Conservation (phyloP, 2,797 vertebrate species). For the Mycteria americana region DNA sequence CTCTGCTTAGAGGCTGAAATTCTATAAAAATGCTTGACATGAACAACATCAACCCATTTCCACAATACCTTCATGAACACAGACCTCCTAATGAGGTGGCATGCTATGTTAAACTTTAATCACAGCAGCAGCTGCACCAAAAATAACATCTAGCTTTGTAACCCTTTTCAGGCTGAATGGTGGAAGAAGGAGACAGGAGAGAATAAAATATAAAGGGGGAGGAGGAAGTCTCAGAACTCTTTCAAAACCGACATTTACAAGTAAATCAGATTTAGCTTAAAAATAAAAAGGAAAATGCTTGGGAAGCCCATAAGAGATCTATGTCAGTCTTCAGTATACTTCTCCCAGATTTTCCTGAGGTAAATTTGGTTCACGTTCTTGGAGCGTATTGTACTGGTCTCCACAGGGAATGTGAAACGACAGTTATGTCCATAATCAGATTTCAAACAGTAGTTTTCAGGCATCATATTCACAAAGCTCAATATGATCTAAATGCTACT, state of each 20-base stretch:
- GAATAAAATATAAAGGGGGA: neutral
- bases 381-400: neutral
- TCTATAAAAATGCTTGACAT: neutral
- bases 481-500: neutral
- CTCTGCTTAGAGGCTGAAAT: neutral
- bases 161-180: neutral
- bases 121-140: neutral
- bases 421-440: neutral
- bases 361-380: neutral
- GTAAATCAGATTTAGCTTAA: neutral
- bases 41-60: neutral
- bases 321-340: neutral
- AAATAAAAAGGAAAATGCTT: neutral
- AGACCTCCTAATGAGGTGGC: neutral
- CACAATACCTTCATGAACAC: neutral
- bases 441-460: neutral
- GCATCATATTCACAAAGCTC: neutral
- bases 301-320: neutral
- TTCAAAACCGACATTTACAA: neutral
- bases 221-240: neutral
- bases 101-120: neutral
- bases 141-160: neutral
- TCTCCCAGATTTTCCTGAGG: neutral
- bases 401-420: neutral
- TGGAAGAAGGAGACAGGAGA: neutral